These are phyloP conservation scores for Tenebrio molitor DNA, from an alignment of 1,140 invertebrate species.

Conservation along the genomic window DNA sequence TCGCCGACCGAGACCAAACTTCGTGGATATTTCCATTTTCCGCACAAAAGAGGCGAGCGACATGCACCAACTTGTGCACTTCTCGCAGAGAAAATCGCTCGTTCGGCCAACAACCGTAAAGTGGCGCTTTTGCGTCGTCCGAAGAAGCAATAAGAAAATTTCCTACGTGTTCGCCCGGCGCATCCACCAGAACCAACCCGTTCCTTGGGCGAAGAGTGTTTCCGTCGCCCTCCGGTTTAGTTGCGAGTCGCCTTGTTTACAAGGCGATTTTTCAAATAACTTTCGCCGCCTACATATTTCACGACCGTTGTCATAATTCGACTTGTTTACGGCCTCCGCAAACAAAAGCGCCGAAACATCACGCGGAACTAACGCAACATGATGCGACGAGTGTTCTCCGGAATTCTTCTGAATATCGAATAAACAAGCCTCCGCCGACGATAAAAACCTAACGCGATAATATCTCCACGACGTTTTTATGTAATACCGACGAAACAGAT, in stretches of 20 bases:
- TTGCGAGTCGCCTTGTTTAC: conserved; percentile 10
- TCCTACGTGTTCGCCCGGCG: conserved; percentile 29
- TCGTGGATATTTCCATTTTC: not conserved
- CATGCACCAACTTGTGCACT: too few relatives aligned
- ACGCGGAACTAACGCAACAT: conserved; percentile 12
- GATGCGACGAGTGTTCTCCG: conserved; percentile 26
- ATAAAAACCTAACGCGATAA: conserved; percentile 34
- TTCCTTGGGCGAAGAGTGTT: not conserved
- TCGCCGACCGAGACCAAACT: too few relatives aligned
- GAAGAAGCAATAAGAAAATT: too few relatives aligned
- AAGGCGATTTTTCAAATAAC: conserved; percentile 49
- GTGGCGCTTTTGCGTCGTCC: not conserved
- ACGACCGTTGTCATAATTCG: conserved; percentile 51
- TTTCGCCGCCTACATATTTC: conserved; percentile 52
- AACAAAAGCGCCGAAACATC: conserved; percentile 35
- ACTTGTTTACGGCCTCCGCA: conserved; percentile 49
- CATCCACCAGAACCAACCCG: conserved; percentile 37
- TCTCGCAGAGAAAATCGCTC: too few relatives aligned
- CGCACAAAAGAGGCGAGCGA: not conserved
- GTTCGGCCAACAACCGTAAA: too few relatives aligned
- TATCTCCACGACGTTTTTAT: conserved; percentile 23
- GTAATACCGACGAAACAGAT: conserved; percentile 6
- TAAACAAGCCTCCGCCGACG: conserved; percentile 21
- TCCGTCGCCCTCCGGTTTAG: not conserved
- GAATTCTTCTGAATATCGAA: conserved; percentile 32